Conservation (phyloP, 2,888 invertebrate genomes). For the Plebejus anna region DNA sequence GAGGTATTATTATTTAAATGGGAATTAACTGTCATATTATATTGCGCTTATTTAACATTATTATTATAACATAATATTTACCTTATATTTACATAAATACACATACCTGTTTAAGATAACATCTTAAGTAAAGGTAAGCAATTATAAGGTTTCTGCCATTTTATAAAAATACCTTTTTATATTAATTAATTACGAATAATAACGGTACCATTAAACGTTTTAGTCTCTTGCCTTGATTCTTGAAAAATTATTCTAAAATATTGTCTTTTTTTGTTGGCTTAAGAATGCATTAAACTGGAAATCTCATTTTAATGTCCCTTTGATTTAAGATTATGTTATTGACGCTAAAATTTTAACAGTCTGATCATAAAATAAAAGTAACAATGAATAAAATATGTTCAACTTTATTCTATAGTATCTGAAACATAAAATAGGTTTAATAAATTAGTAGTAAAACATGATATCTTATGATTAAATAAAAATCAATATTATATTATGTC, state of each 20-base stretch:
- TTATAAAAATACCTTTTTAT: too few relatives aligned
- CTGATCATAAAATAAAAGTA: conserved; percentile 7
- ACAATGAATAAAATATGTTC: neutral
- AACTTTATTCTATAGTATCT: neutral
- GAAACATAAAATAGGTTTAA: neutral
- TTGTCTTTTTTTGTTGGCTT: neutral
- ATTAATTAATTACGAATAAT: neutral
- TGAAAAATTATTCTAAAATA: neutral
- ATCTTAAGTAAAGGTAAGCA: too few relatives aligned
- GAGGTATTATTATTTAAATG: neutral
- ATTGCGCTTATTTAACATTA: neutral
- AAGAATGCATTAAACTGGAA: neutral
- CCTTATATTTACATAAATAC: neutral
- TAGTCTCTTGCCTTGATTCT: neutral
- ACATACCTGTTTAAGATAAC: neutral
- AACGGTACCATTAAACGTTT: neutral
- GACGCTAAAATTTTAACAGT: conserved; percentile 14
- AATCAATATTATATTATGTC: neutral
- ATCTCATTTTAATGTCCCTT: conserved; percentile 3
- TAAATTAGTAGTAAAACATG: neutral
- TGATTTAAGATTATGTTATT: conserved; percentile 22
- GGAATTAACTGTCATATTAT: neutral
- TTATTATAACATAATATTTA: neutral
- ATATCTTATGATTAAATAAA: neutral
- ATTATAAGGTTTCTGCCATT: too few relatives aligned